Conservation (phyloP, 2,113 vertebrate species). For the Marcusenius ussheri region DNA sequence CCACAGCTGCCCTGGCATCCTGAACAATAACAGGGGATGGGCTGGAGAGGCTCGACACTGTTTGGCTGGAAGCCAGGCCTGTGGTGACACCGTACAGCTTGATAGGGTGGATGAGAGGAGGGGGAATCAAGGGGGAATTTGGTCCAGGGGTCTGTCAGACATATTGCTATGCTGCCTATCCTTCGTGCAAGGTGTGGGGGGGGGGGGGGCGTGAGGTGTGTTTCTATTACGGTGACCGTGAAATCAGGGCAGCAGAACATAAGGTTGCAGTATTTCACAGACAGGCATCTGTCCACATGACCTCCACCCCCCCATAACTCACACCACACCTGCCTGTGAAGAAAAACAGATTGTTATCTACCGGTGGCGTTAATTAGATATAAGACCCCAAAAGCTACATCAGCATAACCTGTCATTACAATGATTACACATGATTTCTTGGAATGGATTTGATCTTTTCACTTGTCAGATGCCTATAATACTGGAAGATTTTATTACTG, state of each 20-base stretch:
- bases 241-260: not conserved
- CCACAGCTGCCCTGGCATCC: conserved; percentile 18
- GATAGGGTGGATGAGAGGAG: not conserved
- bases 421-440: not conserved
- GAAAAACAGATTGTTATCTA: not conserved
- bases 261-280: not conserved
- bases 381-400: not conserved
- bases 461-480: not conserved
- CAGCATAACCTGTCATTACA: not conserved
- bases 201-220: not conserved
- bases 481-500: not conserved
- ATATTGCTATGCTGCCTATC: not conserved
- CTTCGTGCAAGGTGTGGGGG: not conserved
- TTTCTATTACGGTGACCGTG: not conserved
- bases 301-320: not conserved
- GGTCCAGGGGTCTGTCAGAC: not conserved
- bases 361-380: not conserved
- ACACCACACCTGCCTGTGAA: not conserved
- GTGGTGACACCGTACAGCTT: not conserved
- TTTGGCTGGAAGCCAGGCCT: not conserved
- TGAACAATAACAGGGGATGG: conserved; percentile 14
- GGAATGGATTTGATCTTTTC: not conserved
- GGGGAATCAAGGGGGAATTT: not conserved
- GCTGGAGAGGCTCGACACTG: not conserved
- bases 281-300: not conserved